phyloP scores from a whole-genome alignment of 2,113 vertebrate genomes.

The Dromiciops gliroides region DNA sequence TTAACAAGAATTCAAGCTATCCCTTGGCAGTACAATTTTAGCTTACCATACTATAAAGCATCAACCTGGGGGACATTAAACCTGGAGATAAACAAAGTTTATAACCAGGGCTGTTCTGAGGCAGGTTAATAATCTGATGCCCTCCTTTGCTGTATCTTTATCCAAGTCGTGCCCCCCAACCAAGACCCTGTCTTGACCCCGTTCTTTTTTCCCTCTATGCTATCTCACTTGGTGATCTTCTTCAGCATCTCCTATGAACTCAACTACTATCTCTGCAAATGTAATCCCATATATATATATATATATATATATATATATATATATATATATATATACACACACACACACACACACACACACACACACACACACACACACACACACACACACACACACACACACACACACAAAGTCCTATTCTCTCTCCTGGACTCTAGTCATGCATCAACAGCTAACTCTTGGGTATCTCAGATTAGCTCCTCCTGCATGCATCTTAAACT shows the following conservation, averaged over 20 bases:
- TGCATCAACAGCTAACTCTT: background rate
- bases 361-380: no score
- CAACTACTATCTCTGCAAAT: background rate
- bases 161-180: background rate
- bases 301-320: no score
- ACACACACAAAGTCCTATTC: background rate
- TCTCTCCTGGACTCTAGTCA: background rate
- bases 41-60: background rate
- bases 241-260: background rate
- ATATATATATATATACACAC: no score
- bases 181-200: background rate
- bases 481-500: background rate
- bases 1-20: constrained; percentile 22
- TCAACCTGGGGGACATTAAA: background rate
- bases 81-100: background rate
- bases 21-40: background rate
- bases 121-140: background rate
- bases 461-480: background rate
- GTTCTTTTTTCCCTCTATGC: background rate
- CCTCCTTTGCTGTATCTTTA: background rate
- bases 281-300: background rate
- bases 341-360: no score
- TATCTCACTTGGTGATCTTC: background rate
- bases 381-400: no score
- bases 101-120: background rate